These are phyloP conservation scores for Pipistrellus pipistrellus DNA, from an alignment of 2,797 vertebrate species.

Conservation along the genomic window DNA sequence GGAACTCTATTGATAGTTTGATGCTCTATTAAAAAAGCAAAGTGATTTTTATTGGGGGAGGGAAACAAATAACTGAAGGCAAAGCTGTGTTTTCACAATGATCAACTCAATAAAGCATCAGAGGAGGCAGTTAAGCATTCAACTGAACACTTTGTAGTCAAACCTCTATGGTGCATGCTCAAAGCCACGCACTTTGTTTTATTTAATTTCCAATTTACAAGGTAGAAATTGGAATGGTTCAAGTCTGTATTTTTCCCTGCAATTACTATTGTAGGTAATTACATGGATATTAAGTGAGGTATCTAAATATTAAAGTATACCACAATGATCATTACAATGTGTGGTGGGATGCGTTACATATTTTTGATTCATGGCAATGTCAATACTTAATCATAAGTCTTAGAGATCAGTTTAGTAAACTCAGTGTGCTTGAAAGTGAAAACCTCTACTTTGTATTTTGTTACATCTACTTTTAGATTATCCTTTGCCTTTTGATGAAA, in stretches of 20 bases:
- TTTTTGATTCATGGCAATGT: conserved; percentile 10
- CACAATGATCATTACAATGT: background rate
- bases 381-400: conserved; percentile 26
- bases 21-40: conserved; percentile 73
- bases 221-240: background rate
- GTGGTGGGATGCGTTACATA: background rate
- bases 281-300: background rate
- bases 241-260: background rate
- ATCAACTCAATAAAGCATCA: conserved; percentile 56
- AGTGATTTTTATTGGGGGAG: conserved; percentile 60
- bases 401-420: background rate
- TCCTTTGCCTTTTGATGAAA: background rate
- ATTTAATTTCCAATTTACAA: conserved; percentile 15
- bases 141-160: background rate
- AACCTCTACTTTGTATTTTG: background rate
- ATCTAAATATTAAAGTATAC: conserved; percentile 54
- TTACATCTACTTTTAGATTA: conserved; percentile 7
- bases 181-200: conserved; percentile 26
- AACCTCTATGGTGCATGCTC: background rate
- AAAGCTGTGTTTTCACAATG: conserved; percentile 62
- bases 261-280: conserved; percentile 13
- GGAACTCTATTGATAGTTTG: conserved; percentile 71
- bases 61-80: conserved; percentile 16
- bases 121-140: background rate
- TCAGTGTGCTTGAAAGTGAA: conserved; percentile 29